phyloP scores from a whole-genome alignment of 30 jellyfish, hydroid and myxozoan genomes.

The Mastigias papua region DNA sequence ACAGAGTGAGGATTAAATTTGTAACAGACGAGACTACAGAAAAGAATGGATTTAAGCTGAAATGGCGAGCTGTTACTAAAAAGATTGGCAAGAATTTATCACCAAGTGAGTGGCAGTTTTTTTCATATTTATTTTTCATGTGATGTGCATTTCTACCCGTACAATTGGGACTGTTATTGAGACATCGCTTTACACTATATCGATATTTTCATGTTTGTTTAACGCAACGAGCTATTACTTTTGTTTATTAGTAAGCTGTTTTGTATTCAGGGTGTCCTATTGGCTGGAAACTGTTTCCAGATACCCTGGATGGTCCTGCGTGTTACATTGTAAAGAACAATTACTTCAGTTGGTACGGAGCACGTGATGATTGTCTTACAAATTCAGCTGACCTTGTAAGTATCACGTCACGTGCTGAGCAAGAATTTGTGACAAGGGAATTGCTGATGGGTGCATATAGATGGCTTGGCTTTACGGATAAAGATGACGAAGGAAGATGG shows the following conservation, averaged over 20 bases:
- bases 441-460: slow-evolving; percentile 77
- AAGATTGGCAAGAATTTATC: slow-evolving; percentile 38
- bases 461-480: slow-evolving; percentile 99
- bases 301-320: slow-evolving; percentile 85
- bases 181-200: too few relatives aligned
- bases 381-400: slow-evolving; percentile 90
- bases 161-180: too few relatives aligned
- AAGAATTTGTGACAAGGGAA: slow-evolving; percentile 86
- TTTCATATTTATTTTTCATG: not conserved
- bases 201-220: not conserved
- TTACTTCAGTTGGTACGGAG: slow-evolving; percentile 96
- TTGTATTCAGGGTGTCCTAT: slow-evolving; percentile 73
- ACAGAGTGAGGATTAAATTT: slow-evolving; percentile 81
- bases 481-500: slow-evolving; percentile 94
- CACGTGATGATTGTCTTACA: slow-evolving; percentile 91
- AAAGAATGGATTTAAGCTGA: slow-evolving; percentile 84
- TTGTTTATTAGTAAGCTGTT: not conserved
- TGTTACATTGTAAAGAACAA: slow-evolving; percentile 82
- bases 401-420: slow-evolving; percentile 89
- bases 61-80: slow-evolving; percentile 80
- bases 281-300: slow-evolving; percentile 82
- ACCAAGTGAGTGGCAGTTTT: slow-evolving; percentile 28
- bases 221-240: not conserved
- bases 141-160: too few relatives aligned
- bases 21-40: slow-evolving; percentile 89